phyloP scores from a whole-genome alignment of 2,113 vertebrate species.

The Neolamprologus ventralis region DNA sequence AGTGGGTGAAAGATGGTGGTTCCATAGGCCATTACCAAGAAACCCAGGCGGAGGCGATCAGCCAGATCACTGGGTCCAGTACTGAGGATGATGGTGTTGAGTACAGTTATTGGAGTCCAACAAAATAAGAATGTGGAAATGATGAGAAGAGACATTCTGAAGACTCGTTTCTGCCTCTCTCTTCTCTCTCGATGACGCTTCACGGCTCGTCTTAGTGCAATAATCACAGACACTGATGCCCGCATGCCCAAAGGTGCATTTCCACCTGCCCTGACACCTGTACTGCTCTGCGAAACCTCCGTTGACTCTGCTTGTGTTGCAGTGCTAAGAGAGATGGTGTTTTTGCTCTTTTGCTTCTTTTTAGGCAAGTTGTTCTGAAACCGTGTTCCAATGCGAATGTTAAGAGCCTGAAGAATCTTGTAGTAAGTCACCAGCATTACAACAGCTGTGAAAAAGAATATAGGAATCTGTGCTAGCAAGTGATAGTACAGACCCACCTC shows the following conservation, averaged over 20 bases:
- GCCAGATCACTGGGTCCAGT: conserved; percentile 86
- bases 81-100: conserved; percentile 91
- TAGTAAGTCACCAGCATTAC: conserved; percentile 95
- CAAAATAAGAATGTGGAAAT: conserved; percentile 95
- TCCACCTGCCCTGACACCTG: conserved; percentile 67
- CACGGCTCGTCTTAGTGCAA: conserved; percentile 88
- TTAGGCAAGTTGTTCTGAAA: conserved; percentile 81
- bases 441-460: conserved; percentile 90
- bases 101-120: conserved; percentile 94
- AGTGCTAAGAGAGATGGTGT: conserved; percentile 75
- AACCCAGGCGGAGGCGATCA: conserved; percentile 85
- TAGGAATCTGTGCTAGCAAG: conserved; percentile 90
- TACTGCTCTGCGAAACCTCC: conserved; percentile 78
- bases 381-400: conserved; percentile 90
- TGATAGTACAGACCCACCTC: conserved; percentile 93
- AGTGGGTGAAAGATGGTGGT: conserved; percentile 95
- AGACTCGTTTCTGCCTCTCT: conserved; percentile 89
- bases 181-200: conserved; percentile 88
- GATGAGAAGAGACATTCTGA: conserved; percentile 91
- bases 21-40: conserved; percentile 95
- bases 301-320: conserved; percentile 81
- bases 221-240: conserved; percentile 92
- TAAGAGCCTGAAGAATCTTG: conserved; percentile 95
- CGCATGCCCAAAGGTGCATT: conserved; percentile 84
- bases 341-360: conserved; percentile 85